These are phyloP conservation scores for Leucoraja ocellata DNA, from an alignment of 2,797 vertebrate genomes.

Conservation along the genomic window DNA sequence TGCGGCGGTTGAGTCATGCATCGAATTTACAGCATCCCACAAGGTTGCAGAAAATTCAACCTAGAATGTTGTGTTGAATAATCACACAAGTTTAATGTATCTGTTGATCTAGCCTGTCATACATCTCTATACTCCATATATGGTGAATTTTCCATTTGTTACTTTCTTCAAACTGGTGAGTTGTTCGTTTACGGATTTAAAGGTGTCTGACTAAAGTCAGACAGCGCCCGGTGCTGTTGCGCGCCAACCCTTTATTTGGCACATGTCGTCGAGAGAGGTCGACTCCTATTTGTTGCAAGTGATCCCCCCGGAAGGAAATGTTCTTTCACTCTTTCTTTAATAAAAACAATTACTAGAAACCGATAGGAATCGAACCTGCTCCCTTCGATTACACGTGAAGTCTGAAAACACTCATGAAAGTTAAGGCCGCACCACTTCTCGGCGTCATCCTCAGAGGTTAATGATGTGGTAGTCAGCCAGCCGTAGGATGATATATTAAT, in stretches of 20 bases:
- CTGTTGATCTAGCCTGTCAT: not conserved
- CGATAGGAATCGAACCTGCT: not conserved
- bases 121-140: too few species aligned
- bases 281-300: not conserved
- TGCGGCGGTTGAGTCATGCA: too few species aligned
- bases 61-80: too few species aligned
- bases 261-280: not conserved
- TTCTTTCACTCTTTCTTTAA: not conserved
- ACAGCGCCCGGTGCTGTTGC: not conserved
- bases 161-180: not conserved
- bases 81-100: not conserved
- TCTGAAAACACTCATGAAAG: not conserved
- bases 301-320: not conserved
- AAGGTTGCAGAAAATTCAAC: not conserved
- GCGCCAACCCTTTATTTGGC: not conserved
- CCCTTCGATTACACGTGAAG: not conserved
- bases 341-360: not conserved
- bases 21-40: not conserved
- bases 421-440: not conserved
- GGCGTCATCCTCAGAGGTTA: not conserved
- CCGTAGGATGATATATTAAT: not conserved
- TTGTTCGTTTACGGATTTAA: not conserved
- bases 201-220: not conserved
- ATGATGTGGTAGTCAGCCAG: not conserved
- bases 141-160: too few species aligned